Percentiles rank a stretch among this genome's conserved stretches.
These are phyloP conservation scores for Alsophila aescularia DNA, from an alignment of 2,888 invertebrate genomes.

Conservation along the genomic window DNA sequence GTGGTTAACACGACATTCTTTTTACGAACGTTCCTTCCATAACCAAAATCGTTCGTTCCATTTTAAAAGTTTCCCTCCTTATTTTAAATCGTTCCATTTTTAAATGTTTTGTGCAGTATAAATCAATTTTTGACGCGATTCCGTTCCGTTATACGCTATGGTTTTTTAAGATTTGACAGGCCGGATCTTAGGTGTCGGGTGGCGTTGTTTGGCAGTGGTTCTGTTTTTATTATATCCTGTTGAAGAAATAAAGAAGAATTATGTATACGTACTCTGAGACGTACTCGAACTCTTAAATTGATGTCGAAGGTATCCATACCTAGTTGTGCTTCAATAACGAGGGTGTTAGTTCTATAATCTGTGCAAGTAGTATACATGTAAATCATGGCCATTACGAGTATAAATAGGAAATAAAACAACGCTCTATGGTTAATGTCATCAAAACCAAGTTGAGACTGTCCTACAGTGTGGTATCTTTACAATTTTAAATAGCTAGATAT, in stretches of 20 bases:
- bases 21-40: constrained; percentile 42
- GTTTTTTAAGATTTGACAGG: constrained; percentile 71
- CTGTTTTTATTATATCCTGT: constrained; percentile 57
- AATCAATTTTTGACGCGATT: constrained; percentile 76
- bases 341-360: too few species aligned
- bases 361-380: too few species aligned
- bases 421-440: too few species aligned
- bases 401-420: too few species aligned
- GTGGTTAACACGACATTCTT: constrained; percentile 59
- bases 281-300: too few species aligned
- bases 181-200: constrained; percentile 75
- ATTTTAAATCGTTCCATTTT: constrained; percentile 37
- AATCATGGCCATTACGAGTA: too few species aligned
- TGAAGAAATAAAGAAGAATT: constrained; percentile 6
- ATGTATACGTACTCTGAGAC: too few species aligned
- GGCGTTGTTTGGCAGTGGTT: constrained; percentile 56
- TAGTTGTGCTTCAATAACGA: too few species aligned
- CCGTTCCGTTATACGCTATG: constrained; percentile 68
- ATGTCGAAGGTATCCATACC: too few species aligned
- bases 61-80: constrained; percentile 36
- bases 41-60: constrained; percentile 40
- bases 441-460: too few species aligned
- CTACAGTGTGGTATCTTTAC: too few species aligned
- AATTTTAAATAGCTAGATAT: too few species aligned
- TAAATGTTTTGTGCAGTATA: constrained; percentile 62